phyloP scores from a whole-genome alignment of 2,113 vertebrate species.

The Neolamprologus sp. region DNA sequence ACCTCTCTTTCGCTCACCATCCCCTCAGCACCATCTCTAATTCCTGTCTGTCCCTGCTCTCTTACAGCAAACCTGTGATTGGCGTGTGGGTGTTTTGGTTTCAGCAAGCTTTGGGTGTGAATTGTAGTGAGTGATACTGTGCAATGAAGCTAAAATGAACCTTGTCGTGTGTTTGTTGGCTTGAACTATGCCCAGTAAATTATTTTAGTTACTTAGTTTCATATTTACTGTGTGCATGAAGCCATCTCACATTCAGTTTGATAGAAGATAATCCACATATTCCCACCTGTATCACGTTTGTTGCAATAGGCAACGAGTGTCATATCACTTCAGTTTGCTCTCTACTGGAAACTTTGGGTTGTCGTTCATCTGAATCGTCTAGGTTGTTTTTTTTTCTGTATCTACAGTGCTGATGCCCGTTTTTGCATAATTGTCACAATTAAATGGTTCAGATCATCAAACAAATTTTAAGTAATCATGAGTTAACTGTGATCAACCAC shows the following conservation, averaged over 20 bases:
- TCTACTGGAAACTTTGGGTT: not conserved
- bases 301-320: not conserved
- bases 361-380: accelerated
- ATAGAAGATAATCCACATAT: not conserved
- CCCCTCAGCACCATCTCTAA: not conserved
- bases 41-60: not conserved
- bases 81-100: not conserved
- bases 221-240: no score
- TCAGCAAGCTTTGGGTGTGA: not conserved
- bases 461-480: not conserved
- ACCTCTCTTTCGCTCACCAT: not conserved
- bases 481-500: not conserved
- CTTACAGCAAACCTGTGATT: not conserved
- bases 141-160: not conserved
- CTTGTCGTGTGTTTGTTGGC: not conserved
- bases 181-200: not conserved
- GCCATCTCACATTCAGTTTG: not conserved
- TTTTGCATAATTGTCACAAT: not conserved
- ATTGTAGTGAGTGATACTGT: not conserved
- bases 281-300: not conserved
- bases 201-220: not conserved
- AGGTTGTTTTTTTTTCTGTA: accelerated
- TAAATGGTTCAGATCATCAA: not conserved
- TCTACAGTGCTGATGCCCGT: not conserved
- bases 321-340: not conserved